These are phyloP conservation scores for Zoanthus gigantus DNA, from an alignment of 92 coral and sea anemone species.

Conservation along the genomic window DNA sequence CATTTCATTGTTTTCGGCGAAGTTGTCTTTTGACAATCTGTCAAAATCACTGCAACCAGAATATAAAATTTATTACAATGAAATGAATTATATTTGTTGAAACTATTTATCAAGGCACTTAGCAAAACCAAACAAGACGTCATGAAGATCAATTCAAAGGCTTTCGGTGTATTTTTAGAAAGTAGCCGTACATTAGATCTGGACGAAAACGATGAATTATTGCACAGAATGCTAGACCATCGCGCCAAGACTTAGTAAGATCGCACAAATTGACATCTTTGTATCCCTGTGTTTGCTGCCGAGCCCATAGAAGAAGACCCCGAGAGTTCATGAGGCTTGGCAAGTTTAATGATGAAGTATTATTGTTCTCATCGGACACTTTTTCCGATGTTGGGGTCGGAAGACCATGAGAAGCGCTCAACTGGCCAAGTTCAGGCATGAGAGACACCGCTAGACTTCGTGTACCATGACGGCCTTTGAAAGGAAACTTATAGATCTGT, in stretches of 20 bases:
- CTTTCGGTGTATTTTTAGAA: conserved; percentile 26
- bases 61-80: conserved; percentile 12
- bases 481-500: conserved; percentile 22
- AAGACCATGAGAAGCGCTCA: conserved; percentile 36
- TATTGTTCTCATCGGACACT: conserved; percentile 28
- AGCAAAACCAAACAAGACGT: conserved; percentile 47
- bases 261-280: conserved; percentile 77
- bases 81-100: conserved; percentile 24
- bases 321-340: conserved; percentile 67
- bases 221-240: conserved; percentile 91
- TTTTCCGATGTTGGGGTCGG: conserved; percentile 31
- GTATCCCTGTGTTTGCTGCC: conserved; percentile 88
- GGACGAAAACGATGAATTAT: conserved; percentile 88
- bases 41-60: conserved; percentile 81
- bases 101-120: conserved; percentile 33
- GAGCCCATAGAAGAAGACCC: conserved; percentile 86
- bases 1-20: conserved; percentile 82
- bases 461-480: conserved; percentile 5
- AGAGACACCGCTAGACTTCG: conserved; percentile 25
- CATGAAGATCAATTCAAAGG: conserved; percentile 12
- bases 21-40: conserved; percentile 85
- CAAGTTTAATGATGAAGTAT: background rate
- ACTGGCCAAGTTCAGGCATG: conserved; percentile 49
- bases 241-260: conserved; percentile 90
- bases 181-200: conserved; percentile 76